Conservation (phyloP, 1,140 invertebrate species). For the Rhagoletis pomonella region DNA sequence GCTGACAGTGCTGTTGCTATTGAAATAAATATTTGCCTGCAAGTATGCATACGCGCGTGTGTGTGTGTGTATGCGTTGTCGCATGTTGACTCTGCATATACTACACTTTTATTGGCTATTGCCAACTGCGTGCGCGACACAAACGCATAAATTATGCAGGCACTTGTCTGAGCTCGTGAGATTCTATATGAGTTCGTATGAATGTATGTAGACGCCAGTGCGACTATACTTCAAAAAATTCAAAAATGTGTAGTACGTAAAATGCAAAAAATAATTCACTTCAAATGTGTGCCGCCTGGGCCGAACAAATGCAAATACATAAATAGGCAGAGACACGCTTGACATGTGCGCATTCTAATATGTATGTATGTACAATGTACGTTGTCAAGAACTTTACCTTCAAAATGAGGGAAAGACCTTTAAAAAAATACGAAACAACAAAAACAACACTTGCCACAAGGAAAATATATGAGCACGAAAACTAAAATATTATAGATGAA, state of each 20-base stretch:
- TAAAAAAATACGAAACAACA: slow-evolving; percentile 3
- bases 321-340: neutral
- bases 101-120: slow-evolving; percentile 7
- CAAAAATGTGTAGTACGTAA: slow-evolving; percentile 24
- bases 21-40: neutral
- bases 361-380: neutral
- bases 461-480: neutral
- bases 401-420: slow-evolving; percentile 25
- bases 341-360: neutral
- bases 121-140: slow-evolving; percentile 39
- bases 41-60: neutral
- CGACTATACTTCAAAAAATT: slow-evolving; percentile 2
- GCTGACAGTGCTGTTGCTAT: slow-evolving; percentile 12
- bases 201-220: neutral
- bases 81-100: neutral
- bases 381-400: slow-evolving; percentile 35
- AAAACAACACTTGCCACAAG: neutral
- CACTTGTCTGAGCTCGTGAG: slow-evolving; percentile 10
- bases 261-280: slow-evolving; percentile 14
- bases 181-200: neutral
- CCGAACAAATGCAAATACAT: neutral
- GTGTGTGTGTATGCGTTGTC: neutral
- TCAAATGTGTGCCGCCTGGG: neutral
- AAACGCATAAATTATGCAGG: slow-evolving; percentile 39
- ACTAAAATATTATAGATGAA: slow-evolving; percentile 28